Percentiles rank a stretch among this genome's conserved stretches.
phyloP scores from a whole-genome alignment of 2,113 vertebrate genomes.

The Pan troglodytes region NHGRI_mPanTro3-v2.1_pri NC_072398.2:36450501-36451000 shows the following conservation, averaged over 20 bases:
- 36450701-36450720: not conserved
- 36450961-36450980: not conserved
- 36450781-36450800: not conserved
- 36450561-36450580: not conserved
- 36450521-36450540: not conserved
- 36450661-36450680: not conserved
- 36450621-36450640: not conserved
- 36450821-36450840: not conserved
- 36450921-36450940: not conserved
- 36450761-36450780: not conserved
- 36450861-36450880: not conserved
- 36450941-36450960: not conserved
- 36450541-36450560: not conserved
- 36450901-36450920: not conserved
- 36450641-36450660: not conserved
- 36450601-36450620: not conserved
- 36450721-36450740: not conserved
- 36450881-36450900: not conserved
- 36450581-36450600: not conserved
- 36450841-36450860: not conserved
- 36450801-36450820: not conserved
- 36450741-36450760: not conserved
- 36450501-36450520: not conserved
- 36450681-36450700: not conserved
- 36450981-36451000: not conserved